phyloP scores from a whole-genome alignment of 2,113 vertebrate species.

The Scolopax mira region DNA sequence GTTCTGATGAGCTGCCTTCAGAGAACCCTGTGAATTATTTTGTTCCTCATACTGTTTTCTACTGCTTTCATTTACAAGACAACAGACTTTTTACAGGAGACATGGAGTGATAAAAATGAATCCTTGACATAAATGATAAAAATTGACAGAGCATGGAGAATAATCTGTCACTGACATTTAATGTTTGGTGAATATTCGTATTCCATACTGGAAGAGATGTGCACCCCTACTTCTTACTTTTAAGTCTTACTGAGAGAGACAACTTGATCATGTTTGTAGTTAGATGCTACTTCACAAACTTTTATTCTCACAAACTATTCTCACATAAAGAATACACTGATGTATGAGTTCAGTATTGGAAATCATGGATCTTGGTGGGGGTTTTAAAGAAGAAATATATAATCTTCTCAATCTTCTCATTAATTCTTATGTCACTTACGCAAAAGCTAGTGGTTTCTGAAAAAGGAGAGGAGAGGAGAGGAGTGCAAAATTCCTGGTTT shows the following conservation, averaged over 20 bases:
- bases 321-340: neutral
- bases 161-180: neutral
- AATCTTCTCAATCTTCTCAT: too few species aligned
- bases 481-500: too few species aligned
- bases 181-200: neutral
- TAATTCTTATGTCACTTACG: too few species aligned
- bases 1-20: neutral
- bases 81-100: neutral
- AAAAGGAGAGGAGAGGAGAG: too few species aligned
- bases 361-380: fast-evolving
- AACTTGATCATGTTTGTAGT: neutral
- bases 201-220: neutral
- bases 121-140: neutral
- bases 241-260: neutral
- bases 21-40: neutral
- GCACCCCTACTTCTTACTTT: too few species aligned
- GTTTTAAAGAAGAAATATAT: neutral
- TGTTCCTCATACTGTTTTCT: neutral
- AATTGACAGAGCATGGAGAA: neutral
- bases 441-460: too few species aligned
- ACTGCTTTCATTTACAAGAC: neutral
- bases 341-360: neutral
- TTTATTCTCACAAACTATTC: too few species aligned
- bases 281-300: neutral
- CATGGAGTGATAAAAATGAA: neutral